Evolutionary conservation across 2,797 vertebrate species (phyloP).

Genomic region (Lutjanus argentimaculatus): DNA sequence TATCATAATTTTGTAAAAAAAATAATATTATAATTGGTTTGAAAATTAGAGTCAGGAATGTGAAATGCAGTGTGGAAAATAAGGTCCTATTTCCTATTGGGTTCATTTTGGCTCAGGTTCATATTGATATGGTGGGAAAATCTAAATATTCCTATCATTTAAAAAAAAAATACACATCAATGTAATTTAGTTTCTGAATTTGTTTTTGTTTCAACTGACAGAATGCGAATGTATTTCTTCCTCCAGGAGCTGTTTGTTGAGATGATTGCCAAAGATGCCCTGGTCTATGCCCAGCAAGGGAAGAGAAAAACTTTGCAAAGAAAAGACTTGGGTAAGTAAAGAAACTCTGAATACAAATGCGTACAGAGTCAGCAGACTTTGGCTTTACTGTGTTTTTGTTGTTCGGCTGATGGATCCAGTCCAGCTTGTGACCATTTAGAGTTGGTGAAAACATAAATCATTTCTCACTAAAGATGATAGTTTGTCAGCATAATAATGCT

Average conservation of each 20-base stretch:
- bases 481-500: no score
- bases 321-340: conserved; percentile 92
- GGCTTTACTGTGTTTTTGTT: no score
- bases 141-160: no score
- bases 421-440: background rate
- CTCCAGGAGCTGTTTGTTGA: conserved; percentile 96
- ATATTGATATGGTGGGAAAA: background rate
- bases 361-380: background rate
- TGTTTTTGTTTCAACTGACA: background rate
- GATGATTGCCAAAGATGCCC: conserved; percentile 95
- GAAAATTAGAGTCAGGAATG: background rate
- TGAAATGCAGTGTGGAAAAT: no score
- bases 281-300: conserved; percentile 94
- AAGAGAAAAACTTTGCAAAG: conserved; percentile 98
- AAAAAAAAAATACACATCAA: no score
- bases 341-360: background rate
- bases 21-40: background rate
- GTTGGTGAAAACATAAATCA: background rate
- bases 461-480: background rate
- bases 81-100: background rate
- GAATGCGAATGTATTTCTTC: background rate
- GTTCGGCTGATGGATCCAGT: background rate
- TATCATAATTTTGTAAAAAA: no score
- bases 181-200: background rate
- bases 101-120: no score